Evolutionary conservation across 1,140 invertebrate genomes (phyloP).

Genomic region (Belonocnema kinseyi): DNA sequence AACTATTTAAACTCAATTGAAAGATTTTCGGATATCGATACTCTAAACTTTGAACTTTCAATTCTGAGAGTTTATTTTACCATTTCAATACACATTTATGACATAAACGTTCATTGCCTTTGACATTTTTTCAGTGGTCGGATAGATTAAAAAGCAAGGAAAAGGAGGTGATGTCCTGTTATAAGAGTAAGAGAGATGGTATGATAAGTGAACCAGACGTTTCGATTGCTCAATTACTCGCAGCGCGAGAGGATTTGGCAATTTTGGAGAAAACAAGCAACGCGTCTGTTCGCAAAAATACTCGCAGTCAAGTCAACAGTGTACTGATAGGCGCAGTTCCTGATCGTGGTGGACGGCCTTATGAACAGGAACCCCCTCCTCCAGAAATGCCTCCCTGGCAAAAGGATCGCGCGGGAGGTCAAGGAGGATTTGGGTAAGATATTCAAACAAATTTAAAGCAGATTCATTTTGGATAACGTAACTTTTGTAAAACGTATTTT

Average conservation of each 20-base stretch:
- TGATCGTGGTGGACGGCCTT: constrained; percentile 92
- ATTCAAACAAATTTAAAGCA: constrained; percentile 1
- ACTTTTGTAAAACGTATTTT: constrained; percentile 36
- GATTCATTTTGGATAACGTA: too few relatives aligned
- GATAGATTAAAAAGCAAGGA: constrained; percentile 85
- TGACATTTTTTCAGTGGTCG: constrained; percentile 83
- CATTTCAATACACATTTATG: background rate
- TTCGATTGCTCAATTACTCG: constrained; percentile 84
- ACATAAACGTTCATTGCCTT: constrained; percentile 9
- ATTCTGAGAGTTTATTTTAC: too few relatives aligned
- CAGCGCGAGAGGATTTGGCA: constrained; percentile 88
- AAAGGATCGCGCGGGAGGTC: constrained; percentile 75
- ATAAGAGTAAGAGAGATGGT: constrained; percentile 80
- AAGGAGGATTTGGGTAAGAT: constrained; percentile 50
- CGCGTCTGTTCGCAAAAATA: constrained; percentile 86
- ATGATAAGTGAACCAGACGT: constrained; percentile 81
- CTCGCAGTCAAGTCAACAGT: constrained; percentile 87
- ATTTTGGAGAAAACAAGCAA: constrained; percentile 92
- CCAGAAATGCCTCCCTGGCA: constrained; percentile 97
- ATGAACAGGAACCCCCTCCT: constrained; percentile 92
- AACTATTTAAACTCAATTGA: background rate
- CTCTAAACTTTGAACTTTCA: too few relatives aligned
- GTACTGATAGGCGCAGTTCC: constrained; percentile 89
- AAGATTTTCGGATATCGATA: too few relatives aligned
- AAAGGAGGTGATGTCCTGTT: constrained; percentile 83